Evolutionary conservation across 2,113 vertebrate species (phyloP).

Genomic region (Chiloscyllium plagiosum): DNA sequence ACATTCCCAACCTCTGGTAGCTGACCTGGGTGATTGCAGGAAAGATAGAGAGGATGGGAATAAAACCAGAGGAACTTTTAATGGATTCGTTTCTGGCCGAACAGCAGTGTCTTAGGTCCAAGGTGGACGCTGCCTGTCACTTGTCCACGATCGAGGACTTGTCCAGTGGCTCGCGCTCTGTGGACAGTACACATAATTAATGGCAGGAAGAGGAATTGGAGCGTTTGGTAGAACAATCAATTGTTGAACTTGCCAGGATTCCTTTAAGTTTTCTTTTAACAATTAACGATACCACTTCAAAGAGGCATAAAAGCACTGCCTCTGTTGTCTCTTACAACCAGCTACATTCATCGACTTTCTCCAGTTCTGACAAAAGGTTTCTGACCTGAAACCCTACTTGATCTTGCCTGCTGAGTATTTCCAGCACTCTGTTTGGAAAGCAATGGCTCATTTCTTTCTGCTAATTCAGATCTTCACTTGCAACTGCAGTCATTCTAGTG

Average conservation of each 20-base stretch:
- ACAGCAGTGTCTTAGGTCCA: not conserved
- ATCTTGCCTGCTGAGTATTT: not conserved
- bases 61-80: not conserved
- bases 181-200: not conserved
- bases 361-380: not conserved
- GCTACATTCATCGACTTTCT: not conserved
- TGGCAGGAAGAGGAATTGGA: not conserved
- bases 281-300: not conserved
- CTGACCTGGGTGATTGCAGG: too few species aligned
- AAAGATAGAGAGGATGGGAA: not conserved
- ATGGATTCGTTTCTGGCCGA: not conserved
- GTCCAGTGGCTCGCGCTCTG: not conserved
- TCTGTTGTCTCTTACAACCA: not conserved
- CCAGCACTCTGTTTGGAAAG: not conserved
- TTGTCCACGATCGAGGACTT: not conserved
- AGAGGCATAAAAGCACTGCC: not conserved
- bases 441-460: not conserved
- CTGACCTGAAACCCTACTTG: not conserved
- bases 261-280: not conserved
- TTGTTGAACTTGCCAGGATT: not conserved
- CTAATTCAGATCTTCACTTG: not conserved
- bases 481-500: not conserved
- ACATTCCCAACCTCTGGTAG: not conserved
- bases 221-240: not conserved
- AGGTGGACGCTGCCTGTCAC: not conserved